Conservation (phyloP, 2,113 vertebrate genomes). For the Eurystomus gularis region DNA sequence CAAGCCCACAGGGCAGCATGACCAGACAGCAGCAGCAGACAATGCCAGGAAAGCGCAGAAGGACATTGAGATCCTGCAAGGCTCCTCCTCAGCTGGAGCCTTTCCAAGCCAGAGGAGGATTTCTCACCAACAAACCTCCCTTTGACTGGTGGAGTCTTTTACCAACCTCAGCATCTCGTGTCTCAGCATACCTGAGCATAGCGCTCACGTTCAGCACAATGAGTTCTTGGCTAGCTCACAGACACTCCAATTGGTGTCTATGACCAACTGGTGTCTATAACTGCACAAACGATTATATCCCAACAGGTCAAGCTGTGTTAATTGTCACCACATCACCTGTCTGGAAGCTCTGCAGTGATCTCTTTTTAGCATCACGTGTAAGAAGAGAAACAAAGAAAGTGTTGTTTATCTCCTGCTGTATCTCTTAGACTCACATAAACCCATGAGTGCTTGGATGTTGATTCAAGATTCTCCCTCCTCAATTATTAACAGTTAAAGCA, state of each 20-base stretch:
- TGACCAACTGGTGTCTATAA: background rate
- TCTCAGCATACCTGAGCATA: background rate
- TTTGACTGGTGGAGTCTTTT: background rate
- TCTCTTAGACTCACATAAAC: background rate
- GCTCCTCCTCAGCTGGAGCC: background rate
- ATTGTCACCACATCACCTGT: background rate
- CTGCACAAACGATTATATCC: background rate
- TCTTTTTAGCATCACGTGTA: rapidly evolving
- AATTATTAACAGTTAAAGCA: background rate
- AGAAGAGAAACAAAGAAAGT: background rate
- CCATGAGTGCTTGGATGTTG: background rate
- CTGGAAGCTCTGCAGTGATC: background rate
- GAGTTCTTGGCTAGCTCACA: background rate
- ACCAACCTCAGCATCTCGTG: background rate
- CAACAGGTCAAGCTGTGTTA: rapidly evolving
- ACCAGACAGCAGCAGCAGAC: background rate
- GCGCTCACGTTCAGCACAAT: background rate
- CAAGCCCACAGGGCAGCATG: rapidly evolving
- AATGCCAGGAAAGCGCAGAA: background rate
- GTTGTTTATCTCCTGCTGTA: background rate
- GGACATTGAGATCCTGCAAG: rapidly evolving
- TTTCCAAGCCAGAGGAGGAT: background rate
- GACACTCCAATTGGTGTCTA: background rate
- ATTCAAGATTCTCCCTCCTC: background rate
- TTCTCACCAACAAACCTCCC: rapidly evolving